These are phyloP conservation scores for Neoseiulus cucumeris DNA, from an alignment of 1,140 invertebrate genomes.

Conservation along the genomic window DNA sequence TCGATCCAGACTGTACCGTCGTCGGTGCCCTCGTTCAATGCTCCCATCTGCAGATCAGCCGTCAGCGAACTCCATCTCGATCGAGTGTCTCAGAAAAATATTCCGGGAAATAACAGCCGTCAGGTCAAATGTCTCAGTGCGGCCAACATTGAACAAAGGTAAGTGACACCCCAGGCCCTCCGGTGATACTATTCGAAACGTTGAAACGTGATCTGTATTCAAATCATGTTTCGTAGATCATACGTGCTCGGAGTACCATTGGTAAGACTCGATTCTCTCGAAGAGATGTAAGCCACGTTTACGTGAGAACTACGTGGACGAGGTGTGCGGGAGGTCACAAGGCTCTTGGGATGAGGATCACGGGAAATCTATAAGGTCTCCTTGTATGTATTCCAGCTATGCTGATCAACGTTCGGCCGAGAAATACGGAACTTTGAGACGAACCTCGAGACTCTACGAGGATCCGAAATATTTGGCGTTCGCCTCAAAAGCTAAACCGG, in stretches of 20 bases:
- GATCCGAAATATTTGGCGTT: not conserved
- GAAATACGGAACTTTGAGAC: constrained; percentile 1
- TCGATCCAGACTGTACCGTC: too few relatives aligned
- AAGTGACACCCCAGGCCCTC: not conserved
- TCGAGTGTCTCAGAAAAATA: not conserved
- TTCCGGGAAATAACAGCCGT: not conserved
- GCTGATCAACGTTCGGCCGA: not conserved
- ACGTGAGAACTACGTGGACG: too few relatives aligned
- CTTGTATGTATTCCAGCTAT: not conserved
- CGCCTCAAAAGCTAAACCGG: not conserved
- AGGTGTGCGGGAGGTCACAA: too few relatives aligned
- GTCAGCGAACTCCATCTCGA: constrained; percentile 1
- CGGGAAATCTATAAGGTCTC: too few relatives aligned
- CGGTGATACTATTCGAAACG: too few relatives aligned
- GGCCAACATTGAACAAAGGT: not conserved
- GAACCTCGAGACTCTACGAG: not conserved
- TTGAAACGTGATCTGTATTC: too few relatives aligned
- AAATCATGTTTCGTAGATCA: too few relatives aligned
- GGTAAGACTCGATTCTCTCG: too few relatives aligned
- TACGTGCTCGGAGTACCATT: too few relatives aligned
- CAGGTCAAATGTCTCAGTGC: not conserved
- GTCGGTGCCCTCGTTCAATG: too few relatives aligned
- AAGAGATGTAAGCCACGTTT: too few relatives aligned
- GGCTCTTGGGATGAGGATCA: too few relatives aligned
- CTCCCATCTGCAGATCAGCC: not conserved